phyloP scores from a whole-genome alignment of 2,113 vertebrate species.

The Brachirus orientalis region DNA sequence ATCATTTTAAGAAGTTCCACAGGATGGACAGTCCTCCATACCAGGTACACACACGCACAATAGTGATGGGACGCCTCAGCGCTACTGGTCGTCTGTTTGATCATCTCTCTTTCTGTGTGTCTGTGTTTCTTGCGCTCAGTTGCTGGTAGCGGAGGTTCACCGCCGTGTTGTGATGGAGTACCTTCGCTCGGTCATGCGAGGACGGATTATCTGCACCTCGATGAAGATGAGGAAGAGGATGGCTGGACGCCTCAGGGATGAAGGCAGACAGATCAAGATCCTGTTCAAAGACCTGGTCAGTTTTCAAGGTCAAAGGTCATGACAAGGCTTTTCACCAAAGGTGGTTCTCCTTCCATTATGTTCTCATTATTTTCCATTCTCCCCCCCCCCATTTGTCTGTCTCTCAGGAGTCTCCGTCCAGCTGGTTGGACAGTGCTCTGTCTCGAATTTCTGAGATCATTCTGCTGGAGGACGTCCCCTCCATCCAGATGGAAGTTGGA shows the following conservation, averaged over 20 bases:
- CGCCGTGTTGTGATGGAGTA: conserved; percentile 87
- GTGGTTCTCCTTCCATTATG: neutral
- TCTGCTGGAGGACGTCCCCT: conserved; percentile 88
- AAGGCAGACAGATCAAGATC: conserved; percentile 84
- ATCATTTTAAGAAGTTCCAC: conserved; percentile 82
- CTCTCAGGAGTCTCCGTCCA: conserved; percentile 84
- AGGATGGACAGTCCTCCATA: conserved; percentile 88
- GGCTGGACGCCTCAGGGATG: conserved; percentile 84
- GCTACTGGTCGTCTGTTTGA: too few species aligned
- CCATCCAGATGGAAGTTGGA: conserved; percentile 94
- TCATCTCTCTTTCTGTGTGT: neutral
- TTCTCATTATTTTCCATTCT: neutral
- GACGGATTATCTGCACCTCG: conserved; percentile 86
- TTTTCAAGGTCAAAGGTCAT: conserved; percentile 5
- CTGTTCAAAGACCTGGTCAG: conserved; percentile 91
- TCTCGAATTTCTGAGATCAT: conserved; percentile 89
- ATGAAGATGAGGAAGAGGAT: conserved; percentile 86
- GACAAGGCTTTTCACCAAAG: neutral
- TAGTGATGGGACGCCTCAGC: neutral
- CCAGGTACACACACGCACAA: conserved; percentile 76
- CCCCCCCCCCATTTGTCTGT: neutral
- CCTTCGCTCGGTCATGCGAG: conserved; percentile 87
- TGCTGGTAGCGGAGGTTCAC: conserved; percentile 87
- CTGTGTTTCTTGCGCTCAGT: conserved; percentile 59
- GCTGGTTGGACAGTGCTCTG: conserved; percentile 88